phyloP scores from a whole-genome alignment of 2,888 invertebrate genomes.

The Steromphala cineraria region DNA sequence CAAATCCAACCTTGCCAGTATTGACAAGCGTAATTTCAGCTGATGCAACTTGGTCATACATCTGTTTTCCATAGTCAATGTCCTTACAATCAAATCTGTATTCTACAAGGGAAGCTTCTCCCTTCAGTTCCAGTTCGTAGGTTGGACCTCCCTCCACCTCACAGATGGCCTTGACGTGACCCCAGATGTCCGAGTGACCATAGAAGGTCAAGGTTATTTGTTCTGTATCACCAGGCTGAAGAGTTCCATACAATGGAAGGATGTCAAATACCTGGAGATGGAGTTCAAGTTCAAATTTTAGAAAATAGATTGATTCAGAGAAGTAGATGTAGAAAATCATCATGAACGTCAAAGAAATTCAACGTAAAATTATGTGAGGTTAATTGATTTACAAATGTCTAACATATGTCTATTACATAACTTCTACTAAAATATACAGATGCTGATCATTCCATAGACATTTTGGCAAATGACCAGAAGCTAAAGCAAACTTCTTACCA shows the following conservation, averaged over 20 bases:
- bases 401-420: too few relatives aligned
- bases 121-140: slow-evolving; percentile 72
- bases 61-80: slow-evolving; percentile 74
- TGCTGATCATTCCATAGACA: too few relatives aligned
- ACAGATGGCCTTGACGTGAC: slow-evolving; percentile 73
- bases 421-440: too few relatives aligned
- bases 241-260: slow-evolving; percentile 73
- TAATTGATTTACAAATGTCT: too few relatives aligned
- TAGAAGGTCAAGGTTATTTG: slow-evolving; percentile 75
- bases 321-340: too few relatives aligned
- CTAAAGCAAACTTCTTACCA: too few relatives aligned
- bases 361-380: too few relatives aligned
- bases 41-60: slow-evolving; percentile 72
- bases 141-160: slow-evolving; percentile 75
- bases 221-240: slow-evolving; percentile 74
- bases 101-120: slow-evolving; percentile 73
- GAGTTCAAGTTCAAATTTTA: background rate
- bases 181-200: slow-evolving; percentile 74
- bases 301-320: too few relatives aligned
- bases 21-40: slow-evolving; percentile 71
- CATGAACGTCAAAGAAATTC: too few relatives aligned
- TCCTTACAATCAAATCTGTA: slow-evolving; percentile 71
- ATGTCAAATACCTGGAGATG: slow-evolving; percentile 74
- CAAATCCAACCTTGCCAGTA: slow-evolving; percentile 74
- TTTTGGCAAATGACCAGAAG: too few relatives aligned